A percentile compares a stretch with the other conserved stretches of the same genome.
These are phyloP conservation scores for Philopedon plagiatum DNA, from an alignment of 2,888 invertebrate species.

Conservation along the genomic window DNA sequence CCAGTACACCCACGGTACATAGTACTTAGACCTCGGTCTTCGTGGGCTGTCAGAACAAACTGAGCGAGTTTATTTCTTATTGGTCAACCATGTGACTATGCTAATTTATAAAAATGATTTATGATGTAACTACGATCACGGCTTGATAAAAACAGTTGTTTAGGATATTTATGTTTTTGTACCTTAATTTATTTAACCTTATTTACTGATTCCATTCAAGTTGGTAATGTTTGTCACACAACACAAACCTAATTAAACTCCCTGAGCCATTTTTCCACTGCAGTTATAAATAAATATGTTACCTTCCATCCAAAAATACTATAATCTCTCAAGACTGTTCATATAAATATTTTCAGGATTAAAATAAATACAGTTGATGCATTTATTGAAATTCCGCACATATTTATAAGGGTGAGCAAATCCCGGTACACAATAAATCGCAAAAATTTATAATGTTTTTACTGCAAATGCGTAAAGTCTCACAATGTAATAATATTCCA, in stretches of 20 bases:
- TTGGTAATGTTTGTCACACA: too few relatives aligned
- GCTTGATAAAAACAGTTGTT: too few relatives aligned
- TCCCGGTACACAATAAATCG: neutral
- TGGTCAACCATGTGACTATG: too few relatives aligned
- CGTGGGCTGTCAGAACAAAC: too few relatives aligned
- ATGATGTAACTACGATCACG: too few relatives aligned
- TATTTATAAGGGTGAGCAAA: slow-evolving; percentile 7
- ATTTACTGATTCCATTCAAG: too few relatives aligned
- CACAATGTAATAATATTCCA: neutral
- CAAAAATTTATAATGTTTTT: neutral
- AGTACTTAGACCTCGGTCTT: too few relatives aligned
- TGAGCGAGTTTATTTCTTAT: too few relatives aligned
- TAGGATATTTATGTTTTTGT: too few relatives aligned
- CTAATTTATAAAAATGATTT: too few relatives aligned
- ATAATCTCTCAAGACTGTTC: neutral
- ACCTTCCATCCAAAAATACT: neutral
- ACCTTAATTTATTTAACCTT: too few relatives aligned
- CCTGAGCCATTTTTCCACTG: neutral
- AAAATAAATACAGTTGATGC: neutral
- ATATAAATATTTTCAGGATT: neutral
- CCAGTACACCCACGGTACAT: too few relatives aligned
- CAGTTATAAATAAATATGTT: slow-evolving; percentile 3
- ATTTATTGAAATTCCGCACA: slow-evolving; percentile 6
- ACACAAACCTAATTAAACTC: neutral
- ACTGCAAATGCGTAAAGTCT: neutral